phyloP scores from a whole-genome alignment of 2,113 vertebrate species.

The Rattus norvegicus region GRCr8 NC_086019.1:240884001-240884500 shows the following conservation, averaged over 20 bases:
- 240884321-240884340: not conserved
- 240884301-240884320: not conserved
- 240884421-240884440: not conserved
- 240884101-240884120: not conserved
- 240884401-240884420: not conserved
- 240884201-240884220: not conserved
- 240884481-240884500: not conserved
- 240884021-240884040: not conserved
- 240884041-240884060: not conserved
- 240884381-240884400: not conserved
- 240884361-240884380: not conserved
- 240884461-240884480: not conserved
- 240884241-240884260: not conserved
- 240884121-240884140: not conserved
- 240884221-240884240: not conserved
- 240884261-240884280: not conserved
- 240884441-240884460: not conserved
- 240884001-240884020: not conserved
- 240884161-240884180: not conserved
- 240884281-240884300: not conserved
- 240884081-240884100: not conserved
- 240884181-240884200: not conserved
- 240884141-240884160: not conserved
- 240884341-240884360: not conserved
- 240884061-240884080: not conserved